Evolutionary conservation across 2,113 vertebrate species (phyloP), one percentile per base, ranked within the genome.

Genomic region (Sisor rabdophorus): DNA sequence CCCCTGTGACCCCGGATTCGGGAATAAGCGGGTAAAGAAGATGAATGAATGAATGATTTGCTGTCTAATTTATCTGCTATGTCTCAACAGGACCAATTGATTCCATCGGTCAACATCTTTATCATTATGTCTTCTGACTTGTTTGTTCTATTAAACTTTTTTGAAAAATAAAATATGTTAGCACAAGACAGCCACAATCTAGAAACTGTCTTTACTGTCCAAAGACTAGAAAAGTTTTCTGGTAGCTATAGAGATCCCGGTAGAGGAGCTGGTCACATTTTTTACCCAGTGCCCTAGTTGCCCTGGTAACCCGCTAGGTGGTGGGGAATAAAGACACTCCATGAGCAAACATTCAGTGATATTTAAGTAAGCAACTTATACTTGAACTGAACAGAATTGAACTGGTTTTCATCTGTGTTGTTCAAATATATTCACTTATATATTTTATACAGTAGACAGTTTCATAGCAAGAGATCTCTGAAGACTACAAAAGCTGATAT

Each of bases 241-340:
- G 63, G 83, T 84, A 59, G 55, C 79, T 75, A 84, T 80, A 81
- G 83, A 75, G 76, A 82, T 69, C 65, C 58, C 55, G 74, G 50
- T 56, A 75, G 61, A 64, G 73, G 48, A 69, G 59, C 52, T 76
- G 73, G 63, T 80, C 71, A 74, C 67, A 73, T 73, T 80, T 67
- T 73, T 72, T 59, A 79, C 60, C 78, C 69, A 64, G 65, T 73
- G 67, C 59, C 64, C 22, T 32, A 71, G 80, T 82, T 82, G 55
- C 80, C 68, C 72, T 78, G 76, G 83, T 76, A 73, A 84, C 83
- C 40, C 48, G 36, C 56, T 52, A 52, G 59, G 77, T 72, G 74
- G 71, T 73, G n/a, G 55, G 32, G 48, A 71, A 54, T 68, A 71
- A 36, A 55, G 71, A 32, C 17, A 74, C 48, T 56, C 67, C 70